Conservation (phyloP, 1,140 invertebrate species). For the Sweltsa coloradensis region DNA sequence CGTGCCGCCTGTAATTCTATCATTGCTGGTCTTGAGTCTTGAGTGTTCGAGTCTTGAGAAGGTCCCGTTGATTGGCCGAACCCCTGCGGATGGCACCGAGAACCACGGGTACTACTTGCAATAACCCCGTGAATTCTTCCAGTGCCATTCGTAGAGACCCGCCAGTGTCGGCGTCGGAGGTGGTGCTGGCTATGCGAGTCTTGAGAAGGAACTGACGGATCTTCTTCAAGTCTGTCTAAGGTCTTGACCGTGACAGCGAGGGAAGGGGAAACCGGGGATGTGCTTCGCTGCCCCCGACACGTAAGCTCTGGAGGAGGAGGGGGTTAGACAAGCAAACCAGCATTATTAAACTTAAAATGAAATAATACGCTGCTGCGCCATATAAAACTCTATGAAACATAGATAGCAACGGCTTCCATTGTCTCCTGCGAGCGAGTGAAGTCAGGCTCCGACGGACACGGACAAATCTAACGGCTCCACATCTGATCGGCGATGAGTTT, state of each 20-base stretch:
- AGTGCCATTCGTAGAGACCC: constrained; percentile 25
- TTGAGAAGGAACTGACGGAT: neutral
- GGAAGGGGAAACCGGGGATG: constrained; percentile 16
- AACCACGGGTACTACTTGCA: constrained; percentile 23
- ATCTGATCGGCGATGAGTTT: too few species aligned
- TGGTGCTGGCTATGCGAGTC: too few species aligned
- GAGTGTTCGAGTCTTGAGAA: too few species aligned
- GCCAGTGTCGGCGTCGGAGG: neutral
- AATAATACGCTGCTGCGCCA: too few species aligned
- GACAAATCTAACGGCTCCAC: too few species aligned
- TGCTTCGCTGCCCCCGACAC: constrained; percentile 18
- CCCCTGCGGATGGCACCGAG: constrained; percentile 22
- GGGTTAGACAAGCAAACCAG: constrained; percentile 3
- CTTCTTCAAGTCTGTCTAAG: neutral
- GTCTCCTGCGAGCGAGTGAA: too few species aligned
- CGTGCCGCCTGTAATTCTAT: too few species aligned
- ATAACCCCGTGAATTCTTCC: constrained; percentile 28
- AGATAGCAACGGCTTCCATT: too few species aligned
- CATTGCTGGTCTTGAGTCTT: constrained; percentile 12
- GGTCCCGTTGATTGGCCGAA: constrained; percentile 1
- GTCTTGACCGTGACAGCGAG: neutral
- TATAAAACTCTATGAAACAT: too few species aligned
- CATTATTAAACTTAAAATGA: too few species aligned
- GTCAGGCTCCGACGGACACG: too few species aligned
- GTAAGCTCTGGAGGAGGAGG: constrained; percentile 6